Conservation (phyloP, 2,113 vertebrate species). For the Numida meleagris region DNA sequence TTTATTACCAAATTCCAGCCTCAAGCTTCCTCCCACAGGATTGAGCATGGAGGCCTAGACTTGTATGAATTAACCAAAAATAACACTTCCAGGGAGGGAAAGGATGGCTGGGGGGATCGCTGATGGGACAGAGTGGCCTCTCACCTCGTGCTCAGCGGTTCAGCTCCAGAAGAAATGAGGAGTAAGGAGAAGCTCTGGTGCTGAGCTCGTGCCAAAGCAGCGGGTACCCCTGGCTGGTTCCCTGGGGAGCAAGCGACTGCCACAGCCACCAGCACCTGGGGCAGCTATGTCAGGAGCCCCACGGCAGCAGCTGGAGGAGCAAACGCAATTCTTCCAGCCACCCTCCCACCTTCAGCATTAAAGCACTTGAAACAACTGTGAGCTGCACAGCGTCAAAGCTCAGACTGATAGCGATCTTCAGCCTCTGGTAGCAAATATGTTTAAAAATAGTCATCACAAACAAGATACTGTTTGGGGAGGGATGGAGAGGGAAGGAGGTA, state of each 20-base stretch:
- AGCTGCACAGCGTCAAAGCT: not conserved
- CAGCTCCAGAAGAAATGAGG: not conserved
- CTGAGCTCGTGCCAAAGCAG: not conserved
- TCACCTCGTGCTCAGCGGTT: conserved; percentile 23
- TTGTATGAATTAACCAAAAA: conserved; percentile 63
- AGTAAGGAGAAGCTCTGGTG: not conserved
- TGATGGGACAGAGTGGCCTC: conserved; percentile 10
- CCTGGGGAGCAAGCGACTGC: not conserved
- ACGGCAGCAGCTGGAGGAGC: not conserved
- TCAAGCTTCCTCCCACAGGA: conserved; percentile 60
- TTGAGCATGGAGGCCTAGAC: conserved; percentile 54
- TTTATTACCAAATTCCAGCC: conserved; percentile 67
- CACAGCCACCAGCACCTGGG: not conserved
- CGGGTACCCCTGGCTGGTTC: not conserved
- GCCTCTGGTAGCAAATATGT: not conserved
- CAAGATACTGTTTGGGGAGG: not conserved
- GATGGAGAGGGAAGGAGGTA: not conserved
- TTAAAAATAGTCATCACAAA: conserved; percentile 30
- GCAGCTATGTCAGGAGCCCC: not conserved
- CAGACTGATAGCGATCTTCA: not conserved
- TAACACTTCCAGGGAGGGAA: conserved; percentile 53
- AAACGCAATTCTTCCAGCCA: not conserved
- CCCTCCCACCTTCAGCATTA: not conserved
- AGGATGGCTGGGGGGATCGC: conserved; percentile 5
- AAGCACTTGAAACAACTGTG: not conserved